Base-by-base conservation (phyloP, 2,888 invertebrate species). In the Stomorhina lunata region DNA sequence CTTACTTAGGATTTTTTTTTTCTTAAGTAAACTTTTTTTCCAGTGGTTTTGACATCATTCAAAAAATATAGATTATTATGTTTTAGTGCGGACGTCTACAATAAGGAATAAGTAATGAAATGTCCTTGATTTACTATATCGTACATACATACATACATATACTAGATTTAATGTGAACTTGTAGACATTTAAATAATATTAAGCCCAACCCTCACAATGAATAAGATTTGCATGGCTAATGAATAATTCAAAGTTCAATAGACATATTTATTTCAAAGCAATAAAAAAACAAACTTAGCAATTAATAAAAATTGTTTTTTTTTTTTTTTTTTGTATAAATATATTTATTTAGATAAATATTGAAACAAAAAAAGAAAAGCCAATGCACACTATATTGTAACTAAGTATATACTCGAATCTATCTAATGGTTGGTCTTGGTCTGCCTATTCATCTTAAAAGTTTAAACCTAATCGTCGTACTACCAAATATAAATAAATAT, bases 41-140 rank as follows among this genome's bases (percentile, higher is more conserved):
- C n/a, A n/a, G n/a, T n/a, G n/a, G n/a, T n/a, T n/a, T n/a, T n/a
- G n/a, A n/a, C n/a, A n/a, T n/a, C n/a, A n/a, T n/a, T n/a, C n/a
- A n/a, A n/a, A n/a, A n/a, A n/a, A n/a, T n/a, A n/a, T n/a, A n/a
- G n/a, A n/a, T n/a, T n/a, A n/a, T n/a, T n/a, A n/a, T n/a, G n/a
- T n/a, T n/a, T n/a, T n/a, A n/a, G n/a, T n/a, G n/a, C n/a, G n/a
- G n/a, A 37, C n/a, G 4, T 10, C 0, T 43, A 29, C 34, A 76
- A 76, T 66, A 59, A 59, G 57, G 29, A 76, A 68, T 59, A 48
- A 68, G 48, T 68, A 68, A 27, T 59, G 45, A 37, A 27, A 50
- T 76, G 76, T 59, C 76, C 76, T 76, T 76, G 66, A 76, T 61
- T 76, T 68, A 9, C 59, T 17, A 10, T 59, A 59, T n/a, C n/a